These are phyloP conservation scores for Alentia gelatinosa DNA, from an alignment of 2,888 invertebrate species.

Conservation along the genomic window DNA sequence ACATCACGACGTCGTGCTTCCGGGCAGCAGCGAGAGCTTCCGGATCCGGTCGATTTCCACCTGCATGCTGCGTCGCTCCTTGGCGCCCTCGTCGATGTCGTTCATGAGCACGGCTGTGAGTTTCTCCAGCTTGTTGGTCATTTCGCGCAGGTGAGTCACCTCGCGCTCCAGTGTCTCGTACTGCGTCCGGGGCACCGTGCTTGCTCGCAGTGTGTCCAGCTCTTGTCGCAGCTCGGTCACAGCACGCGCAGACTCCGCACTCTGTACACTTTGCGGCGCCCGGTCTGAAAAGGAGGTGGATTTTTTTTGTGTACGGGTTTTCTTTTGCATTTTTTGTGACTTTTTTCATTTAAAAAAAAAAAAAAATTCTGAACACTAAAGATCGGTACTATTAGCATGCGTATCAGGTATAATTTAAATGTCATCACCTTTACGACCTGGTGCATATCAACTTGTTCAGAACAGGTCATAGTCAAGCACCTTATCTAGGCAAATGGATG, in stretches of 20 bases:
- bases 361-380: no score
- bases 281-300: no score
- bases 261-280: conserved; percentile 71
- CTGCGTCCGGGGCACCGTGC: conserved; percentile 56
- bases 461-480: no score
- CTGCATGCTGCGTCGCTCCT: conserved; percentile 79
- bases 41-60: conserved; percentile 80
- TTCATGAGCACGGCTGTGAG: conserved; percentile 75
- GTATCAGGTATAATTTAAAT: no score
- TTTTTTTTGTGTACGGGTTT: no score
- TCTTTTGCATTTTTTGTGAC: no score
- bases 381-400: no score
- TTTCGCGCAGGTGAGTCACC: conserved; percentile 57
- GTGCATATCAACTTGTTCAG: no score
- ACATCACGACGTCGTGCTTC: not conserved
- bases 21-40: conserved; percentile 67
- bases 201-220: not conserved
- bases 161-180: conserved; percentile 59
- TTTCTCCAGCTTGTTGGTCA: conserved; percentile 62
- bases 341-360: no score
- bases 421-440: no score
- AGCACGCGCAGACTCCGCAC: conserved; percentile 71
- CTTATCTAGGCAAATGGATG: no score
- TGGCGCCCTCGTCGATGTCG: conserved; percentile 81
- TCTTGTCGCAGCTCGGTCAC: not conserved